A percentile compares a stretch with the other conserved stretches of the same genome.
These are phyloP conservation scores for Promerops cafer DNA, from an alignment of 2,113 vertebrate species.

Conservation along the genomic window DNA sequence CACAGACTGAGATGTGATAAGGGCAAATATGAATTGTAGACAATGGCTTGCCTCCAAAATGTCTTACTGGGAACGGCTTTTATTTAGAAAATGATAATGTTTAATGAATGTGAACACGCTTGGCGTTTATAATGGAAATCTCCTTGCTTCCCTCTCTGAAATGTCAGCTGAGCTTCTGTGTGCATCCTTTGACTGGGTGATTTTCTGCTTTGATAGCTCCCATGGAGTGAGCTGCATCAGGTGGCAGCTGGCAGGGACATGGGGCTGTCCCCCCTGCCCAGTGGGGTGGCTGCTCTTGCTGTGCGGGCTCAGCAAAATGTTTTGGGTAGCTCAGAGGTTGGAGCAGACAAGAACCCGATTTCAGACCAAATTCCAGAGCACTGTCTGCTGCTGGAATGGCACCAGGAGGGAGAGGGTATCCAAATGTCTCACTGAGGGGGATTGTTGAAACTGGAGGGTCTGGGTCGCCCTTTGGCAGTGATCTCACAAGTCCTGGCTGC, in stretches of 20 bases:
- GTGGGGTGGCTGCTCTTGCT: not conserved
- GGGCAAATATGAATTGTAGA: constrained; percentile 14
- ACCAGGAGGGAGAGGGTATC: not conserved
- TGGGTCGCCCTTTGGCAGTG: not conserved
- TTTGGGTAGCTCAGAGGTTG: not conserved
- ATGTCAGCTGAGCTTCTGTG: not conserved
- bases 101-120: constrained; percentile 19
- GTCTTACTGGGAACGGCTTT: constrained; percentile 7
- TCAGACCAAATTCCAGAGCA: not conserved
- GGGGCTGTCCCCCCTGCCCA: not conserved
- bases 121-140: not conserved
- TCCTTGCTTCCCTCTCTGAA: not conserved
- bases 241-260: not conserved
- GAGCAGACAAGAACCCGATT: not conserved
- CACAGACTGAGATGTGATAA: not conserved
- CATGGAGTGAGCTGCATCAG: not conserved
- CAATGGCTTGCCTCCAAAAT: constrained; percentile 40
- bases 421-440: not conserved
- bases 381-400: not conserved
- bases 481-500: not conserved
- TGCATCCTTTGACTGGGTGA: not conserved
- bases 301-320: not conserved
- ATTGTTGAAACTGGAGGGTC: not conserved
- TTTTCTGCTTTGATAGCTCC: not conserved
- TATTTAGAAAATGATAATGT: constrained; percentile 27